phyloP scores from a whole-genome alignment of 1,140 invertebrate genomes.

The Drosophila repletoides region DNA sequence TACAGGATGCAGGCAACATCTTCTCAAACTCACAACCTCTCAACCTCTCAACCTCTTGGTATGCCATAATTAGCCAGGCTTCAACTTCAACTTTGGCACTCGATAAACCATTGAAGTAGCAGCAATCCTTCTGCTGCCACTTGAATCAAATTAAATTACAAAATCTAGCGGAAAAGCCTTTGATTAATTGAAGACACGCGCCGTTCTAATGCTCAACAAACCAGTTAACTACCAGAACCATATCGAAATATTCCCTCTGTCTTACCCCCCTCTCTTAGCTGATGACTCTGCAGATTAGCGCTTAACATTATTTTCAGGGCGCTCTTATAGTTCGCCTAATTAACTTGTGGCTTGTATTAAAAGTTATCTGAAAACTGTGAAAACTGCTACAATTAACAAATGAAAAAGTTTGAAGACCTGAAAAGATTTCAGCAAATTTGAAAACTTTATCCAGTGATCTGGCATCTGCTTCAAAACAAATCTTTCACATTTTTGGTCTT shows the following conservation, averaged over 20 bases:
- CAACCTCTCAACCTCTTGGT: background rate
- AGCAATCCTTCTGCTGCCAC: constrained; percentile 50
- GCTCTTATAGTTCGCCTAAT: constrained; percentile 43
- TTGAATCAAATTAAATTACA: constrained; percentile 63
- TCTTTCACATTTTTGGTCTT: too few relatives aligned
- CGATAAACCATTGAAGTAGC: constrained; percentile 1
- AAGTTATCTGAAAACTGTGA: constrained; percentile 17
- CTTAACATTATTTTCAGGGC: constrained; percentile 9
- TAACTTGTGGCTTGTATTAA: constrained; percentile 32
- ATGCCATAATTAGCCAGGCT: constrained; percentile 49
- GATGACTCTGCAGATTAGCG: constrained; percentile 67
- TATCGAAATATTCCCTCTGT: background rate
- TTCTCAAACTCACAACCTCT: too few relatives aligned
- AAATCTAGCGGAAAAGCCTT: constrained; percentile 7
- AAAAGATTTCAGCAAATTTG: background rate
- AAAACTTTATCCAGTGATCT: background rate
- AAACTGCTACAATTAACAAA: constrained; percentile 11
- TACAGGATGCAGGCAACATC: background rate
- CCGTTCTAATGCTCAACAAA: constrained; percentile 41
- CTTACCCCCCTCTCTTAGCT: constrained; percentile 3
- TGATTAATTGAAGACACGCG: constrained; percentile 76
- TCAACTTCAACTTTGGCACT: constrained; percentile 7
- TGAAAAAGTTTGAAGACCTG: constrained; percentile 16
- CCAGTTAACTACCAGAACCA: constrained; percentile 45
- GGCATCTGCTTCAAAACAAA: constrained; percentile 1